Conservation (phyloP, 2,797 vertebrate species). For the Bradypodion ventrale region DNA sequence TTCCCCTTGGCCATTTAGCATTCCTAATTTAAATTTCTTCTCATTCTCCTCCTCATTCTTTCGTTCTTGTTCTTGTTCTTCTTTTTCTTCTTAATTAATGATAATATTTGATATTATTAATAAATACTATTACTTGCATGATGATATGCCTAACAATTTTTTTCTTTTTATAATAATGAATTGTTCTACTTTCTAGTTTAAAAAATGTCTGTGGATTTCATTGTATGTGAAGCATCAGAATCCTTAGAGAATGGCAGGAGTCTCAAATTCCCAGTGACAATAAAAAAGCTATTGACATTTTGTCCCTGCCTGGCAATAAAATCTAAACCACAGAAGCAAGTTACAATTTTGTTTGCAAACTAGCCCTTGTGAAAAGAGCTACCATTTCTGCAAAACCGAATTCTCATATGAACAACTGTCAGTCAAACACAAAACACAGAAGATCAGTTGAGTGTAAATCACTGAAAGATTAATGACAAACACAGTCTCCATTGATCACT, state of each 20-base stretch:
- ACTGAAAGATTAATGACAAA: constrained; percentile 43
- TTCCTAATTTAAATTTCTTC: no score
- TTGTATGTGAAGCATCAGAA: background rate
- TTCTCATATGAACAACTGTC: constrained; percentile 36
- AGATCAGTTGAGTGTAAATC: constrained; percentile 36
- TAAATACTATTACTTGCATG: background rate
- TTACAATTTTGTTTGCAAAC: constrained; percentile 49
- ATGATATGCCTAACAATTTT: accelerated
- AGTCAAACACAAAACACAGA: constrained; percentile 47
- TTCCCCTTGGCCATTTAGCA: no score
- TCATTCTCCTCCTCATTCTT: no score
- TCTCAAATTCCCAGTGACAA: constrained; percentile 15
- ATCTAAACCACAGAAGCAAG: constrained; percentile 33
- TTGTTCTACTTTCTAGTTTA: constrained; percentile 1
- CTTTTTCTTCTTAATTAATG: no score
- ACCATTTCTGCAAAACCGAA: constrained; percentile 37
- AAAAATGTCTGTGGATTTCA: background rate
- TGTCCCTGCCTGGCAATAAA: constrained; percentile 25
- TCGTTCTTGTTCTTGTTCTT: no score
- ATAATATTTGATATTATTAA: background rate
- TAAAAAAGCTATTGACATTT: constrained; percentile 10
- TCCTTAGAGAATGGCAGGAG: background rate
- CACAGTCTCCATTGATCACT: constrained; percentile 31
- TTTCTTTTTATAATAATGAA: constrained; percentile 5
- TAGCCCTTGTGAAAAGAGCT: constrained; percentile 28